Percentiles rank a stretch among this genome's conserved stretches.
phyloP scores from a whole-genome alignment of 2,113 vertebrate genomes.

The Poicephalus meyeri region DNA sequence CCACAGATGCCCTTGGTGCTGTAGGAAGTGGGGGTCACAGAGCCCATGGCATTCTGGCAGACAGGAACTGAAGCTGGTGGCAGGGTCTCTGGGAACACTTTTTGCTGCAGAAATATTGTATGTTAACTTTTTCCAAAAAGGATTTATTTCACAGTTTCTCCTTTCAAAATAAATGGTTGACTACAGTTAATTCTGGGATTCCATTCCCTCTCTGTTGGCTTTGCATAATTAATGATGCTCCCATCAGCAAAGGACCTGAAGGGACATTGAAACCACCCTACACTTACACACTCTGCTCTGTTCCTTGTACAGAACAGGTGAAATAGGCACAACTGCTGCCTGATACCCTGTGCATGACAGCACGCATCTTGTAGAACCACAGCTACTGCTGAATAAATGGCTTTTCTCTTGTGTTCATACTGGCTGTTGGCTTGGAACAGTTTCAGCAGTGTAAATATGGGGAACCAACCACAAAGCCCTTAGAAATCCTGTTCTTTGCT shows the following conservation, averaged over 20 bases:
- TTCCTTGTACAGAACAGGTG: not conserved
- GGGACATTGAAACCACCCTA: not conserved
- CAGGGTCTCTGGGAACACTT: not conserved
- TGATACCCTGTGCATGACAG: not conserved
- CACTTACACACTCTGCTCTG: not conserved
- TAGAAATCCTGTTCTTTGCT: not conserved
- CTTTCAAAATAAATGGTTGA: not conserved
- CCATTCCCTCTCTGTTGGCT: not conserved
- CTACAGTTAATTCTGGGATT: not conserved
- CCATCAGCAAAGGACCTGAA: not conserved
- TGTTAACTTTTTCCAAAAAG: not conserved
- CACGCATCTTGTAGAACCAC: not conserved
- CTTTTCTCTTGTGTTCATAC: not conserved
- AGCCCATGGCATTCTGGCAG: not conserved
- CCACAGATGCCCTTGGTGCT: not conserved
- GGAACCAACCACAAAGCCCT: not conserved
- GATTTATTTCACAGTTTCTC: not conserved
- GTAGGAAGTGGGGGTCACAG: not conserved
- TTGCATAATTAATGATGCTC: not conserved
- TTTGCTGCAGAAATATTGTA: not conserved
- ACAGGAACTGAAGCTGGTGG: not conserved
- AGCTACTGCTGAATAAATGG: not conserved
- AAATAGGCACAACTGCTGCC: accelerated
- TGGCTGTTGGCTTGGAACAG: not conserved
- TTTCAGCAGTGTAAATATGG: not conserved